Base-by-base conservation (phyloP, 92 coral and sea anemone genomes). In the Siderastrea siderea region DNA sequence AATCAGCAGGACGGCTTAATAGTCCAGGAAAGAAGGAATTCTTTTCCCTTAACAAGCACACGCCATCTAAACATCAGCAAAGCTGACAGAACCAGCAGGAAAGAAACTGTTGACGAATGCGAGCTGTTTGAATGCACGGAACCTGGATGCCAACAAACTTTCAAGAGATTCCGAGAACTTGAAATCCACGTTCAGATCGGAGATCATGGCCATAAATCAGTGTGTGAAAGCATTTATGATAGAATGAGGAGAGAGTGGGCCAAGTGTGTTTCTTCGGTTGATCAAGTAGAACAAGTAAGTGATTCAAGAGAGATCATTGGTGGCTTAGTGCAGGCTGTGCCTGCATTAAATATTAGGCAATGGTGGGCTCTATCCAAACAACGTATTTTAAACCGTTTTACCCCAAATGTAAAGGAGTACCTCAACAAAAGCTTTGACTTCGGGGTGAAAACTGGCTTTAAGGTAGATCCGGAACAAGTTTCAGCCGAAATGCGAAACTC, bases 171-270 rank as follows among this genome's bases (percentile, higher is more conserved):
- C 7, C 53, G 55, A n/a, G 57, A 78, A 6, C 87, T 88, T 51
- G 83, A 81, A 75, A 53, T 81, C 6, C 87, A 81, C 50, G 64
- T 62, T 14, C 80, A 71, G 12, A 67, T 87, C 50, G 91, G 91
- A 57, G 17, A 52, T 16, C 87, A 87, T 46, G 67, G 79, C 43
- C 13, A 64, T 8, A 47, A 72, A 3, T 62, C 73, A 46, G n/a
- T 38, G 38, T 57, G 47, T 48, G 84, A 86, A 61, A 87, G 86
- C 53, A 14, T 71, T 8, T 72, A 87, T 67, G 82, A 74, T 76
- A 73, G 16, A 72, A n/a, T 88, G 16, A 19, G 80, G 88, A 88
- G 58, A 75, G 88, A 82, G 55, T 88, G 88, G 92, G 88, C 79
- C 19, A 61, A 64, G 51, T 78, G 87, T 45, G 82, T 81, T n/a